These are phyloP conservation scores for Gila robusta DNA, from an alignment of 2,797 vertebrate genomes.

Conservation along the genomic window DNA sequence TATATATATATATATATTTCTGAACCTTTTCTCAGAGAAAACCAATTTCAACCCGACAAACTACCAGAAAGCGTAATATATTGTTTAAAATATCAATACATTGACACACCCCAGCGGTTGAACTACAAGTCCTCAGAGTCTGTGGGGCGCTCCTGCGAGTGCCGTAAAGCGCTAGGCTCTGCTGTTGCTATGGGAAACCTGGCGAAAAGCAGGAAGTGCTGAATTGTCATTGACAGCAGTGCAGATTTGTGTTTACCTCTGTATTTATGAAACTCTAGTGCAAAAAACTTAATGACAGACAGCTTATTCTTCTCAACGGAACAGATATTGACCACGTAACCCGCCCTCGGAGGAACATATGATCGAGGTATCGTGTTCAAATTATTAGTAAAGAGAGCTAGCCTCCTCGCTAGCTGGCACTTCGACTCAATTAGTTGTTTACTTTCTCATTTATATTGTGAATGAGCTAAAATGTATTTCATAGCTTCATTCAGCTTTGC, in stretches of 20 bases:
- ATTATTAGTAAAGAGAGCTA: not conserved
- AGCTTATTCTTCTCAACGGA: not conserved
- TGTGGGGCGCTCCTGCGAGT: constrained; percentile 36
- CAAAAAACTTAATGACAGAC: not conserved
- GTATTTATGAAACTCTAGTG: not conserved
- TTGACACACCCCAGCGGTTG: not conserved
- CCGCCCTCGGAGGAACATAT: constrained; percentile 13
- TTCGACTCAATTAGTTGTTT: constrained; percentile 9
- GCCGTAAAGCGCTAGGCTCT: constrained; percentile 75
- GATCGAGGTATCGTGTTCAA: constrained; percentile 31
- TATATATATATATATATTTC: not conserved
- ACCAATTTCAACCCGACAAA: not conserved
- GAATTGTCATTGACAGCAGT: constrained; percentile 30
- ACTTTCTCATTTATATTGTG: not conserved
- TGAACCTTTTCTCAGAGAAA: not conserved
- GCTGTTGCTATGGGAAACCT: constrained; percentile 74
- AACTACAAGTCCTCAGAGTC: constrained; percentile 31
- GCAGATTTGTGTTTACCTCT: constrained; percentile 22
- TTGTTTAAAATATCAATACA: not conserved
- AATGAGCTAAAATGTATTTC: not conserved
- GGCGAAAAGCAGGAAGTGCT: constrained; percentile 75
- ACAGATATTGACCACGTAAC: not conserved
- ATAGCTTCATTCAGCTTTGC: not conserved
- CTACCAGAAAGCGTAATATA: not conserved
- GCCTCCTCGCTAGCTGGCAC: constrained; percentile 11